phyloP scores from a whole-genome alignment of 2,797 vertebrate species.

The Acanthurus tractus region DNA sequence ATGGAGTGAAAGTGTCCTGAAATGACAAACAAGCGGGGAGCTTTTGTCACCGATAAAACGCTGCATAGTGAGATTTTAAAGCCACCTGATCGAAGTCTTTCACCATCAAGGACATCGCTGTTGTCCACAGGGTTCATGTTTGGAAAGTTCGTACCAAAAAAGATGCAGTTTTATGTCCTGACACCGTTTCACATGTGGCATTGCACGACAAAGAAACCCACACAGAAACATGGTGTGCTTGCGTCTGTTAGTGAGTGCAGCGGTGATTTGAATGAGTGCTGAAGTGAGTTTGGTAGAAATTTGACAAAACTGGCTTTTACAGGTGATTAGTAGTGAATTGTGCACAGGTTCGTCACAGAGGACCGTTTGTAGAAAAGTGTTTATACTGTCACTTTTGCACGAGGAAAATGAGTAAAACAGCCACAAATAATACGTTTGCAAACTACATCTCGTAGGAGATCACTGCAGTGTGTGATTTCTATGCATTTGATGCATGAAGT shows the following conservation, averaged over 20 bases:
- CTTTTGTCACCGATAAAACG: background rate
- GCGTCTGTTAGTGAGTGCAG: background rate
- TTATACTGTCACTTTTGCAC: no score
- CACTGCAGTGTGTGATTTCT: background rate
- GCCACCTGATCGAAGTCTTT: background rate
- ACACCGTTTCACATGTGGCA: background rate
- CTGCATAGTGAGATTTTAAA: background rate
- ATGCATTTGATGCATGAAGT: background rate
- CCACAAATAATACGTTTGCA: background rate
- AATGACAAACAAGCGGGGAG: background rate
- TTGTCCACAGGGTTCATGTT: no score
- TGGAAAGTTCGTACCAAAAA: background rate
- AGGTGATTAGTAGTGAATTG: background rate
- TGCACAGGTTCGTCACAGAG: background rate
- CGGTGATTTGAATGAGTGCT: no score
- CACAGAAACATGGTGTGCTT: background rate
- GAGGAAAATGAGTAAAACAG: no score
- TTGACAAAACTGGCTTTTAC: conserved; percentile 1
- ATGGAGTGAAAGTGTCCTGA: conserved; percentile 2
- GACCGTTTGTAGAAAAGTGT: no score
- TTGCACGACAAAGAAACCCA: background rate
- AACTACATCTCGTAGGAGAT: background rate
- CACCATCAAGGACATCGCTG: background rate
- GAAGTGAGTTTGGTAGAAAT: background rate
- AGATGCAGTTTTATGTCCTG: background rate